phyloP scores from a whole-genome alignment of 2,888 invertebrate species.

The Embidobia sp. region DNA sequence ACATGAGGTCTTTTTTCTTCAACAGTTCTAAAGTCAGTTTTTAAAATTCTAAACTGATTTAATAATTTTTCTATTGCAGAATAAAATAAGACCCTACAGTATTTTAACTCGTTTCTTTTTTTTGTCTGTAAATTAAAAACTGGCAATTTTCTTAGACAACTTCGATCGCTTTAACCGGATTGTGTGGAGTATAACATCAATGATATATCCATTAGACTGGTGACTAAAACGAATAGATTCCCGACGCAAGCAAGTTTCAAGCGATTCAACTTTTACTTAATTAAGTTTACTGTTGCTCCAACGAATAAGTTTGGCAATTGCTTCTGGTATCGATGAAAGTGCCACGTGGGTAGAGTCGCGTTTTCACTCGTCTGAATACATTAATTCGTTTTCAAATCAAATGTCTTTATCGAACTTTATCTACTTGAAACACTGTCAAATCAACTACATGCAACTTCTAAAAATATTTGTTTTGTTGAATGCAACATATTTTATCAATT shows the following conservation, averaged over 20 bases:
- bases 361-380: slow-evolving; percentile 2
- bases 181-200: slow-evolving; percentile 43
- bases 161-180: slow-evolving; percentile 36
- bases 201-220: slow-evolving; percentile 51
- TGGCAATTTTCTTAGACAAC: slow-evolving; percentile 5
- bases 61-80: too few relatives aligned
- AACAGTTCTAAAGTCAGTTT: too few relatives aligned
- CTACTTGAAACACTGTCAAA: too few relatives aligned
- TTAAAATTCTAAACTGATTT: too few relatives aligned
- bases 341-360: slow-evolving; percentile 20
- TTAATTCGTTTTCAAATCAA: slow-evolving; percentile 13
- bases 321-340: slow-evolving; percentile 45
- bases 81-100: too few relatives aligned
- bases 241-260: slow-evolving; percentile 26
- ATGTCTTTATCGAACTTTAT: slow-evolving; percentile 6
- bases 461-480: too few relatives aligned
- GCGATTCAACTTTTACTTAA: slow-evolving; percentile 52
- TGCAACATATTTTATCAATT: too few relatives aligned
- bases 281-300: slow-evolving; percentile 45
- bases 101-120: too few relatives aligned
- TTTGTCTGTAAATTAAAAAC: too few relatives aligned
- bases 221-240: slow-evolving; percentile 47
- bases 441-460: too few relatives aligned
- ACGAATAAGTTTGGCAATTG: slow-evolving; percentile 53
- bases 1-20: too few relatives aligned